Percentiles rank a stretch among this genome's conserved stretches.
Conservation (phyloP, 1,140 invertebrate genomes). For the Orchestia grillus region DNA sequence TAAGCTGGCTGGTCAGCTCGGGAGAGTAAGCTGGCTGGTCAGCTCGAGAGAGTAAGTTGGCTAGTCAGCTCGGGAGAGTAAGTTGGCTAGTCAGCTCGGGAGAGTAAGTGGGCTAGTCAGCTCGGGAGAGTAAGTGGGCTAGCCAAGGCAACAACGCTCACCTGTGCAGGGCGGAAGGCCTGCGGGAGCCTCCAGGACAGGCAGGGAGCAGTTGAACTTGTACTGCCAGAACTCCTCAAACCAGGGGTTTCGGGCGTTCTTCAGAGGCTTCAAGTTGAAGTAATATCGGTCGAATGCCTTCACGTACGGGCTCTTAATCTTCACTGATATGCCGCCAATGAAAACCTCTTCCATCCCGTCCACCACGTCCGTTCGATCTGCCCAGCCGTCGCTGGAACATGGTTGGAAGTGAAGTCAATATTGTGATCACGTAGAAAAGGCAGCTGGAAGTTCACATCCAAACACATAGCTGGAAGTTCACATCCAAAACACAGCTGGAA, state of each 20-base stretch:
- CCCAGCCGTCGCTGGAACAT: conserved; percentile 80
- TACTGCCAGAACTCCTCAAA: conserved; percentile 81
- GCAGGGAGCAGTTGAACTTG: conserved; percentile 74
- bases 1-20: too few relatives aligned
- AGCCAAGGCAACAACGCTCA: neutral
- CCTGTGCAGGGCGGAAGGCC: conserved; percentile 49
- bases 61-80: too few relatives aligned
- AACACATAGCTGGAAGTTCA: too few relatives aligned
- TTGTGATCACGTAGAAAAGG: neutral
- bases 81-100: too few relatives aligned
- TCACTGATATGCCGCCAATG: conserved; percentile 81
- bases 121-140: too few relatives aligned
- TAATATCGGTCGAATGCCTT: conserved; percentile 80
- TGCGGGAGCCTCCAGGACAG: conserved; percentile 70
- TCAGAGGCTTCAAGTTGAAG: conserved; percentile 74
- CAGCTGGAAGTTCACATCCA: neutral
- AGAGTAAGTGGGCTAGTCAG: too few relatives aligned
- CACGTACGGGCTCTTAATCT: conserved; percentile 81
- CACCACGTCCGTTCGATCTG: conserved; percentile 82
- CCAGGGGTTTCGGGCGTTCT: conserved; percentile 79
- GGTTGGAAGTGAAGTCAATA: neutral
- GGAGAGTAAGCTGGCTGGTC: too few relatives aligned
- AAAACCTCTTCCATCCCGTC: conserved; percentile 78
- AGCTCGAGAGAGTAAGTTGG: too few relatives aligned
- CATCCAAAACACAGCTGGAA: too few relatives aligned